Base-by-base conservation (phyloP, 2,113 vertebrate species). In the Columba janthina region DNA sequence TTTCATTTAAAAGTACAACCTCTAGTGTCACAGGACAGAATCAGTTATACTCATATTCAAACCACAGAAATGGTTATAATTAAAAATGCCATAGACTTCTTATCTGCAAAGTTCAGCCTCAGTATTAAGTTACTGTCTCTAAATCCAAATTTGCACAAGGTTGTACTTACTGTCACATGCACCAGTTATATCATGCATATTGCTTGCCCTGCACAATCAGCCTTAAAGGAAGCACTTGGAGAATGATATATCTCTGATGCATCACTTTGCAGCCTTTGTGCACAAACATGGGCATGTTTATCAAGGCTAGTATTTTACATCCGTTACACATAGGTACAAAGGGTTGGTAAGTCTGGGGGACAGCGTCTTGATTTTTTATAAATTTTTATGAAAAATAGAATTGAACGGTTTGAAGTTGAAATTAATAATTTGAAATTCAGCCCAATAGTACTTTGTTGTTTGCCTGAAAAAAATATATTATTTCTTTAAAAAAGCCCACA, bases 61-160 rank as follows among this genome's bases (percentile, higher is more conserved):
- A 81, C 21, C 51, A 90, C 56, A 90, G 32, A 75, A 92, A 78
- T 44, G 34, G 25, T 60, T 84, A n/a, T 60, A 74, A 60, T 81
- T 83, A 81, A 93, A 96, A 92, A 61, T 71, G 38, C 8, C 36
- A n/a, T 10, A n/a, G 44, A 90, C 11, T 77, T 56, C 42, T 94
- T 72, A 67, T 88, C 90, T 88, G 79, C 75, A 67, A 83, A 93
- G 73, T 78, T 93, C 79, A 90, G 36, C 25, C 61, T 93, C 57
- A 31, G 34, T 31, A 57, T 61, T n/a, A 95, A 72, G n/a, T 67
- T 48, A 20, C 34, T 61, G 20, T 29, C 67, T 81, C 67, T 85
- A 74, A 71, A 87, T 62, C 40, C 53, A 64, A 0, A 83, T 83
- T 74, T 74, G 65, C 79, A 93, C 79, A 65, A 83, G 42, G 15